Conservation (phyloP, 2,113 vertebrate genomes). For the Perognathus longimembris region DNA sequence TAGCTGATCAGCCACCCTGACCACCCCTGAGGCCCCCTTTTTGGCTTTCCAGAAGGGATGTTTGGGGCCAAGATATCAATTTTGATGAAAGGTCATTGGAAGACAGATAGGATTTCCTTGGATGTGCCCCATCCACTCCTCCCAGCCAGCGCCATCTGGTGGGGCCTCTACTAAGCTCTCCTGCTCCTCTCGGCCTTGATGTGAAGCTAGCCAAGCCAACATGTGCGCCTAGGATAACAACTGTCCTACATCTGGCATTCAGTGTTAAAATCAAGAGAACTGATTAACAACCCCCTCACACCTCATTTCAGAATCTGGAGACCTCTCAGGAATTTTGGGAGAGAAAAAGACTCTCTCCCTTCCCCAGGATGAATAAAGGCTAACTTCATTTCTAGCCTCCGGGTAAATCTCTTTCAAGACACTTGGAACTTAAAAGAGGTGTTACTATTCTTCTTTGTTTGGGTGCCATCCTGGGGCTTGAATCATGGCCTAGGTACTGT, state of each 20-base stretch:
- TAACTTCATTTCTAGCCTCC: not conserved
- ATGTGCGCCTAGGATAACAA: not conserved
- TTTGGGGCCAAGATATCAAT: not conserved
- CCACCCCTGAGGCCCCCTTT: not conserved
- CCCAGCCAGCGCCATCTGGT: not conserved
- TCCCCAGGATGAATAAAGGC: not conserved
- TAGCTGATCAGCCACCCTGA: not conserved
- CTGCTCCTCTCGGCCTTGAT: not conserved
- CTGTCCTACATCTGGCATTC: not conserved
- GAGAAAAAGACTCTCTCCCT: slow-evolving; percentile 4
- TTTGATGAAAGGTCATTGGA: not conserved
- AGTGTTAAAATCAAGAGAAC: not conserved
- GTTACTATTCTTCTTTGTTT: no score
- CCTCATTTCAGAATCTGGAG: not conserved
- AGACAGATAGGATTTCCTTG: not conserved
- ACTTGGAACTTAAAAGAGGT: not conserved
- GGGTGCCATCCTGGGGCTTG: no score
- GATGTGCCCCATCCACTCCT: not conserved
- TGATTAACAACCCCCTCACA: not conserved
- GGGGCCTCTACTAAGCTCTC: not conserved
- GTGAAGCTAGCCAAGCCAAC: not conserved
- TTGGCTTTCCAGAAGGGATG: slow-evolving; percentile 4
- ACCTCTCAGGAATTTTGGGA: not conserved
- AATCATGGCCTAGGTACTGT: no score
- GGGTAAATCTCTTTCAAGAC: not conserved